Percentiles rank a stretch among this genome's conserved stretches.
phyloP scores from a whole-genome alignment of 2,888 invertebrate genomes.

The Chymomyza procnemis region DNA sequence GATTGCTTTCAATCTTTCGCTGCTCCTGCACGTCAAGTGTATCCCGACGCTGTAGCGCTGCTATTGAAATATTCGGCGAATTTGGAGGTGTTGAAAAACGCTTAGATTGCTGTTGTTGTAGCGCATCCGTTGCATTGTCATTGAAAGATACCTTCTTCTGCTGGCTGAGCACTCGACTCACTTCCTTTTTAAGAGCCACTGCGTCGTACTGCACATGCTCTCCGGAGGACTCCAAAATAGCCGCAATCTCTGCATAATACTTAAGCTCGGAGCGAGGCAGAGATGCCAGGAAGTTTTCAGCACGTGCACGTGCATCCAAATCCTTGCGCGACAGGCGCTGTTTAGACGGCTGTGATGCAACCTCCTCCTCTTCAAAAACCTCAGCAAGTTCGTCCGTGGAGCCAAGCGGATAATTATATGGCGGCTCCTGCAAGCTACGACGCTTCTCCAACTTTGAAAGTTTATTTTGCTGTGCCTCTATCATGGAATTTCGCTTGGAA shows the following conservation, averaged over 20 bases:
- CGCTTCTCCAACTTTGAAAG: conserved; percentile 81
- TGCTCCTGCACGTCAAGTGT: conserved; percentile 72
- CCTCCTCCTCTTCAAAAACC: conserved; percentile 76
- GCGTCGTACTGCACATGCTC: conserved; percentile 76
- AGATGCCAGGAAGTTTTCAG: conserved; percentile 77
- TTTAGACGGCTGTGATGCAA: conserved; percentile 53
- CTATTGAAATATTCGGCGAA: conserved; percentile 86
- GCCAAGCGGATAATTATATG: conserved; percentile 79
- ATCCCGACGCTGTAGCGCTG: conserved; percentile 55
- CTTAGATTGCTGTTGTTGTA: conserved; percentile 46
- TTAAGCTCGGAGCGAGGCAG: conserved; percentile 78
- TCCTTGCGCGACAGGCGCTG: conserved; percentile 77
- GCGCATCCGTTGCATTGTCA: conserved; percentile 46
- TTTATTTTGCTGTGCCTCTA: conserved; percentile 82
- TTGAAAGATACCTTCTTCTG: conserved; percentile 79
- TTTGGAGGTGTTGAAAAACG: conserved; percentile 84
- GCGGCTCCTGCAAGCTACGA: conserved; percentile 87
- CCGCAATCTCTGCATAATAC: conserved; percentile 78
- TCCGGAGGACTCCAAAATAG: conserved; percentile 76
- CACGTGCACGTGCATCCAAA: conserved; percentile 76
- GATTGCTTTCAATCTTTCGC: conserved; percentile 78
- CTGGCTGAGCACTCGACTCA: conserved; percentile 78
- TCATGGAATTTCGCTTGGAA: conserved; percentile 88
- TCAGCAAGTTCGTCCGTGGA: conserved; percentile 76
- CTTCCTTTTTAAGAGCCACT: conserved; percentile 78